Conservation (phyloP, 2,797 vertebrate genomes). For the Chrosomus eos region DNA sequence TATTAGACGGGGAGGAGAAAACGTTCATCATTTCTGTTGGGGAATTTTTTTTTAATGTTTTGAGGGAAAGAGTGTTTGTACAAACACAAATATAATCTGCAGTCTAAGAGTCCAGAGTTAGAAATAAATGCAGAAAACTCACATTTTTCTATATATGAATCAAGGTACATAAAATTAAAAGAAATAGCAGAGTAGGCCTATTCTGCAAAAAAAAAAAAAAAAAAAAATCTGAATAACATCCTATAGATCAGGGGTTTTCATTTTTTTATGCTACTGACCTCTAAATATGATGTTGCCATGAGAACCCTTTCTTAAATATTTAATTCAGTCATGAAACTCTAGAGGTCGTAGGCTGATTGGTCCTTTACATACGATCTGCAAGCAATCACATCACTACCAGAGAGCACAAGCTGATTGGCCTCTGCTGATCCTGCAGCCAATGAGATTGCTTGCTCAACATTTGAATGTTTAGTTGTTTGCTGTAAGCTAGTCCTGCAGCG, state of each 20-base stretch:
- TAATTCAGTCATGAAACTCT: too few species aligned
- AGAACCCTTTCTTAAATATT: neutral
- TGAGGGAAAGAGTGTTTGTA: neutral
- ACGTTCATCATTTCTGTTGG: conserved; percentile 6
- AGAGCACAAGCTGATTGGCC: too few species aligned
- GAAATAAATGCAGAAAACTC: neutral
- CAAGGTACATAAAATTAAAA: neutral
- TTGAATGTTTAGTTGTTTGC: too few species aligned
- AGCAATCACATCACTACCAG: too few species aligned
- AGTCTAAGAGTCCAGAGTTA: neutral
- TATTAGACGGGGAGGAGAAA: neutral
- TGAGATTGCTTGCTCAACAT: too few species aligned
- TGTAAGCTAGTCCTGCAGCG: too few species aligned
- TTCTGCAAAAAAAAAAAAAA: neutral
- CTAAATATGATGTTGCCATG: too few species aligned
- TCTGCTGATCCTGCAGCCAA: too few species aligned
- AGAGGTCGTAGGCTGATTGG: too few species aligned
- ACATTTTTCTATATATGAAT: neutral
- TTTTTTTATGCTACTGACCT: neutral
- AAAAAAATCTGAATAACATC: neutral
- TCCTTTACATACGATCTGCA: too few species aligned
- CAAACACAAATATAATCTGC: neutral
- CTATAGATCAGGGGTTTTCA: neutral
- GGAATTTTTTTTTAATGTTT: conserved; percentile 20
- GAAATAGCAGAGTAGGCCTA: neutral